These are phyloP conservation scores for Stenodera caucasica DNA, from an alignment of 2,888 invertebrate genomes.

Conservation along the genomic window DNA sequence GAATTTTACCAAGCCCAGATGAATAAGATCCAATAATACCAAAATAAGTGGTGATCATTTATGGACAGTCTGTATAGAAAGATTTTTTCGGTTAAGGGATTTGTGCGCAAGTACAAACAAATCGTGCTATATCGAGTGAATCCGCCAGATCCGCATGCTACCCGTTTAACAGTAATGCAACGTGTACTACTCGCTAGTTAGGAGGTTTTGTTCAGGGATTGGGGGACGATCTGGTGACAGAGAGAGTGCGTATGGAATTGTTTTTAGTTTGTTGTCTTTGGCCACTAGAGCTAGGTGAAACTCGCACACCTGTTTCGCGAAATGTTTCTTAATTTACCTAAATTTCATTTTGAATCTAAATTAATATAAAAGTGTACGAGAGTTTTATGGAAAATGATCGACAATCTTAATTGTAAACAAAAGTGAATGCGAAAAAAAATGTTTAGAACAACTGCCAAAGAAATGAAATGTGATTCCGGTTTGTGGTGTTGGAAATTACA, in stretches of 20 bases:
- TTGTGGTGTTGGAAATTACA: conserved; percentile 38
- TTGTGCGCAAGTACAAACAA: conserved; percentile 34
- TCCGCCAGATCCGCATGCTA: conserved; percentile 39
- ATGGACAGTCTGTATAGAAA: background rate
- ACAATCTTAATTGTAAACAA: conserved; percentile 13
- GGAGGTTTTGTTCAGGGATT: conserved; percentile 30
- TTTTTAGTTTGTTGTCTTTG: conserved; percentile 10
- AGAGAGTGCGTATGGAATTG: background rate
- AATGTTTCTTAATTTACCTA: conserved; percentile 31
- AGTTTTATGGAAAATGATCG: background rate
- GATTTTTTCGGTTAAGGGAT: conserved; percentile 3
- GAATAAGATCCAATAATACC: too few species aligned
- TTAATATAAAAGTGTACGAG: background rate
- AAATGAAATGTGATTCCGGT: conserved; percentile 37
- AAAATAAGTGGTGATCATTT: too few species aligned
- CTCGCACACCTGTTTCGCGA: conserved; percentile 12
- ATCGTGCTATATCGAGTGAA: conserved; percentile 31
- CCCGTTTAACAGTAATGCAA: conserved; percentile 38
- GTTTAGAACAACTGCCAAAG: conserved; percentile 37
- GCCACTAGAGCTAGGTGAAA: background rate
- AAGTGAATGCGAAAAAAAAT: conserved; percentile 33
- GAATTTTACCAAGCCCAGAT: too few species aligned
- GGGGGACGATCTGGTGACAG: background rate
- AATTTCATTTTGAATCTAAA: conserved; percentile 13
- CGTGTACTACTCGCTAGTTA: conserved; percentile 22